Base-by-base conservation (phyloP, 2,888 invertebrate species). In the Polydesmus complanatus region DNA sequence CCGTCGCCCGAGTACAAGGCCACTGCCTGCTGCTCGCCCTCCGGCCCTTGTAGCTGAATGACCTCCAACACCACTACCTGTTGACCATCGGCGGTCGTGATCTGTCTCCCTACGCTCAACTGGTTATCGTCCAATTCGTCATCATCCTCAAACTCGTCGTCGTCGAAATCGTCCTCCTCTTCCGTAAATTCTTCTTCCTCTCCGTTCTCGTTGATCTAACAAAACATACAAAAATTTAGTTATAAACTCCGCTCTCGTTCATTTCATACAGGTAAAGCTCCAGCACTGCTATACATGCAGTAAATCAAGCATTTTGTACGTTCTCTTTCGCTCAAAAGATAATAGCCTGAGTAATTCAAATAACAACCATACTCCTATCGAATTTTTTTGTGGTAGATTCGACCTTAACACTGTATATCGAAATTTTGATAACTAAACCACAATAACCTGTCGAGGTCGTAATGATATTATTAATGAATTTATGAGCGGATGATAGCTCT, bases 51-150 rank as follows among this genome's bases (percentile, higher is more conserved):
- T 51, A 87, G 73, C 68, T 88, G 88, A 53, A 91, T 88, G 11
- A 92, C 89, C 75, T 92, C 90, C 18, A 92, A 76, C n/a, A 92
- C 89, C 56, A 92, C 89, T 69, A 88, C 88, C 72, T 85, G 85
- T 3, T 82, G 79, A 25, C 81, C 82, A 71, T 85, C 82, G 0
- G 84, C 81, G 3, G 83, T 80, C 75, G 83, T 79, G 73, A 83
- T 78, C 51, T 63, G 62, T 23, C 59, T 54, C 26, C 54, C 56
- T 19, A 50, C 58, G 56, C 62, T 54, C 48, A 65, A 54, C 54
- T 57, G 61, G 54, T 18, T 61, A 53, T 50, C 65, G 27, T 66
- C 66, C 19, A 52, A 23, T 23, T 51, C 57, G n/a, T 58, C 57
- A 18, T 65, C 53, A 2, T 50, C 54, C 21, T 61, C 26, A 27